Base-by-base conservation (phyloP, 2,113 vertebrate genomes). In the Siniperca chuatsi region DNA sequence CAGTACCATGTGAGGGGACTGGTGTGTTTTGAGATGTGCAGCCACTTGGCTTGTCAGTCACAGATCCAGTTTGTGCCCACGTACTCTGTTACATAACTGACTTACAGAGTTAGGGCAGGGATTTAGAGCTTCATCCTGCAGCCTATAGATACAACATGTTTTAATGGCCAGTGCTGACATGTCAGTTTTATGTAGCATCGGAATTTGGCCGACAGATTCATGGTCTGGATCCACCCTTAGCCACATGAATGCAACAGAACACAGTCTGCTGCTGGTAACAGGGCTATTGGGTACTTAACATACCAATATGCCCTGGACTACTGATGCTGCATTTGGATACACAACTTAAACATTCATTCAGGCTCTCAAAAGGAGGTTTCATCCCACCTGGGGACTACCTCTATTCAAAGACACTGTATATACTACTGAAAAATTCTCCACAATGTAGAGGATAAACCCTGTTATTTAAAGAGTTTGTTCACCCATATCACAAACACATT, bases 1-100 rank as follows among this genome's bases (percentile, higher is more conserved):
- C 61, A 23, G 40, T 48, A 29, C n/a, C 33, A 0, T 33, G 61
- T 12, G 8, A 64, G 9, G 7, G 37, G 11, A 8, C 18, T 68
- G 54, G 4, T 42, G 55, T 64, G 58, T 48, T 64, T 3, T 0
- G 13, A 42, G 48, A 77, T 46, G 57, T 62, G 73, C 55, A 68
- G 80, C 29, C 42, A 4, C 80, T 74, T 4, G 20, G 61, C 50
- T 48, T 7, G 33, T 21, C 77, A 62, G 21, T 52, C 23, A 57
- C 57, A 35, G 62, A 48, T 48, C 44, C 46, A 33, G 71, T 57
- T 4, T 68, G 74, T 29, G 52, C 42, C 50, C 48, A 46, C 37
- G 3, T 58, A 54, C 54, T 13, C 55, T 2, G 74, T 83, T 87
- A 76, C 66, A 48, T 80, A 87, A 87, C 65, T 2, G 72, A 46